phyloP scores from a whole-genome alignment of 1,140 invertebrate genomes.

The Hormaphis cornu region DNA sequence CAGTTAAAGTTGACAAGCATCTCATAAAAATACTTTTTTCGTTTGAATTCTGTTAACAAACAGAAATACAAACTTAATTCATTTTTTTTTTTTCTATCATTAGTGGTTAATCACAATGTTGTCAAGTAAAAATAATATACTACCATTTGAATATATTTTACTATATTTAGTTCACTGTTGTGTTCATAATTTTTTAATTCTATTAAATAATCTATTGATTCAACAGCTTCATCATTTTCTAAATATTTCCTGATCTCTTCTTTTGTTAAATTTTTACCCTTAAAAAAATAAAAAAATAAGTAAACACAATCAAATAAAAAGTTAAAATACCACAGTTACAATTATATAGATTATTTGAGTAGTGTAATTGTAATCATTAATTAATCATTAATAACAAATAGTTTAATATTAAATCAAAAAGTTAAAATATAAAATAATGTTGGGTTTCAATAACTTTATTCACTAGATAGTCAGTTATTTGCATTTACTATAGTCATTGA shows the following conservation, averaged over 20 bases:
- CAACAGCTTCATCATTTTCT: slow-evolving; percentile 23
- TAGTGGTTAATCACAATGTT: too few species aligned
- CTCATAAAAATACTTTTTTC: background rate
- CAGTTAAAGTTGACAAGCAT: background rate
- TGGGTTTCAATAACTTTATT: too few species aligned
- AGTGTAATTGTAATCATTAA: too few species aligned
- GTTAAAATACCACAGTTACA: too few species aligned
- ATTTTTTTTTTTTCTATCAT: background rate
- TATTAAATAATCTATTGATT: slow-evolving; percentile 14
- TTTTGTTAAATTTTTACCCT: slow-evolving; percentile 9
- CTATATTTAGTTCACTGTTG: background rate
- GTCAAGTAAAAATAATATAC: background rate
- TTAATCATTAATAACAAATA: too few species aligned
- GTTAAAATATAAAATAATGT: too few species aligned
- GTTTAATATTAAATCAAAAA: too few species aligned
- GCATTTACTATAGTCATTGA: too few species aligned
- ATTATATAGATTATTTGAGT: too few species aligned
- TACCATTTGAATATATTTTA: background rate
- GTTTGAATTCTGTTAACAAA: background rate
- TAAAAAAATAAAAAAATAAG: background rate
- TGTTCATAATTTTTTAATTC: slow-evolving; percentile 14
- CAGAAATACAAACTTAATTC: background rate
- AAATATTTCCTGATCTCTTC: slow-evolving; percentile 13
- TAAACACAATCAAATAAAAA: background rate
- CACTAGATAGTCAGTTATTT: too few species aligned